Base-by-base conservation (phyloP, 2,888 invertebrate species). In the Melieria omissa region DNA sequence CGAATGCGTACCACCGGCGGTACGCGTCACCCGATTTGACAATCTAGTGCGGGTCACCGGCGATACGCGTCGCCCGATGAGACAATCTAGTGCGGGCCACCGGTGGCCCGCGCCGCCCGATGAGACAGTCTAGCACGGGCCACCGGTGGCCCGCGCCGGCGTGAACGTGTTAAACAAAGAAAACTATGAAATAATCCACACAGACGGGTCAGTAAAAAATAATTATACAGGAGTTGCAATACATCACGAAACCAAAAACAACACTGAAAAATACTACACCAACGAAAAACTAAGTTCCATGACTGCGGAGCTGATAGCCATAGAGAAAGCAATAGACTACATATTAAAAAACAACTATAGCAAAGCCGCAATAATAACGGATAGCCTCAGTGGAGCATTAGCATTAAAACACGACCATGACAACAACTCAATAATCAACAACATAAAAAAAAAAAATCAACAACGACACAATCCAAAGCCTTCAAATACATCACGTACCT, bases 401-500 rank as follows among this genome's bases (percentile, higher is more conserved):
- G 62, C 54, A 16, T 3, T 71, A 6, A 61, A 66, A 16, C 52
- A 62, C 29, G n/a, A 55, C 0, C 52, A 62, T 4, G 52, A 16
- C 10, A 54, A 62, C 10, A 62, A 66, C 42, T 52, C 45, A 1
- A 46, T 62, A 7, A 61, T 61, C 2, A n/a, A 62, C 9, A 14
- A 54, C 3, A 54, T 71, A 16, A 42, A 54, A 14, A 46, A 41
- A 29, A 60, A 42, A 10, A 58, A 45, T 54, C 8, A 44, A 66
- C 5, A 7, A 45, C 1, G 52, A 42, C 45, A 8, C 4, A 3
- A 45, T 64, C 16, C 49, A 47, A n/a, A 16, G 3, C 5, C 1
- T 64, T 16, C 58, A 65, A 70, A 16, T 70, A 10, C 70, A 70
- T 46, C 57, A 57, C 12, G 49, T 70, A 2, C 70, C 70, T 4